These are phyloP conservation scores for Priapulus caudatus DNA, from an alignment of 2,888 invertebrate genomes.

Conservation along the genomic window DNA sequence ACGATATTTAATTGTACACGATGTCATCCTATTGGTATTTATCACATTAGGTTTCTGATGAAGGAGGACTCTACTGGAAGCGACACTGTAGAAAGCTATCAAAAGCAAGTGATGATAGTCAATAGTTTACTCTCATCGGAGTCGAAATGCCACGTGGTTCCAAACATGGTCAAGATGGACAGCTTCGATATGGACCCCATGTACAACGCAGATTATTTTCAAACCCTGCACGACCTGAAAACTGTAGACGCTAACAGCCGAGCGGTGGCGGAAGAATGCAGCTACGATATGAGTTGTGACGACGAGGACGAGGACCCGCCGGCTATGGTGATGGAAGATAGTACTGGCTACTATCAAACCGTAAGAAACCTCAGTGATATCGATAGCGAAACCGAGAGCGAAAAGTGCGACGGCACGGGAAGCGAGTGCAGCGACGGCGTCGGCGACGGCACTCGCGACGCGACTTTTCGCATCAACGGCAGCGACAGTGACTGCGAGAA, in stretches of 20 bases:
- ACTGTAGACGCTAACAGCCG: too few relatives aligned
- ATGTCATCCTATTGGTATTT: too few relatives aligned
- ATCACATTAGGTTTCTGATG: background rate
- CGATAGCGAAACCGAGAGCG: background rate
- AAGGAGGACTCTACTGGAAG: background rate
- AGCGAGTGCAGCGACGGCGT: too few relatives aligned
- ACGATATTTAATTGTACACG: too few relatives aligned
- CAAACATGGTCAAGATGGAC: background rate
- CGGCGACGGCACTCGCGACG: too few relatives aligned
- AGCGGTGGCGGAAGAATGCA: background rate
- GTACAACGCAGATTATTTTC: background rate
- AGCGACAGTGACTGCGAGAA: background rate
- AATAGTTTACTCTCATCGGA: background rate
- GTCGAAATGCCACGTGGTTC: background rate
- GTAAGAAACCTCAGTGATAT: background rate
- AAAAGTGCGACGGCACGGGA: too few relatives aligned
- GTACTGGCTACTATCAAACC: background rate
- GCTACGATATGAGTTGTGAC: too few relatives aligned
- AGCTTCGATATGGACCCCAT: background rate
- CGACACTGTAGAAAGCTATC: background rate
- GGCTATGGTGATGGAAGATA: background rate
- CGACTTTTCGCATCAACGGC: too few relatives aligned
- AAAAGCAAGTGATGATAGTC: background rate
- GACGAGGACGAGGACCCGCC: too few relatives aligned
- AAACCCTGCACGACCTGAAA: too few relatives aligned